phyloP scores from a whole-genome alignment of 2,113 vertebrate genomes.

The Scomber japonicus region DNA sequence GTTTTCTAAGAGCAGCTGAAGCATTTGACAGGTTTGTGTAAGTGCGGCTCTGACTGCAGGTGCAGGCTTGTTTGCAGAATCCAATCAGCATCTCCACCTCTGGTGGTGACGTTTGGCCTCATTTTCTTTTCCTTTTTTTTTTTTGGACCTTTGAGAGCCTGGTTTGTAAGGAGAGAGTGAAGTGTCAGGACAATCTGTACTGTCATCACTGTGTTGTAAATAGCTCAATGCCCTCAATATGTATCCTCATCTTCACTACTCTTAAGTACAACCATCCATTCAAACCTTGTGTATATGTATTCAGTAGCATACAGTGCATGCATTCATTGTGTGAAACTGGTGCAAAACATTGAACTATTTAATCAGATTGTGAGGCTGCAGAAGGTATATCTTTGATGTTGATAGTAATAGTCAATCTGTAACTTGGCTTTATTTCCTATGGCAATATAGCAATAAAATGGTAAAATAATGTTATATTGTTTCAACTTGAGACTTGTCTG shows the following conservation, averaged over 20 bases:
- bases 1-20: slow-evolving; percentile 57
- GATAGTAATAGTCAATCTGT: slow-evolving; percentile 7
- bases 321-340: neutral
- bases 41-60: slow-evolving; percentile 48
- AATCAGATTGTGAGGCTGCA: slow-evolving; percentile 17
- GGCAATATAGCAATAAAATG: neutral
- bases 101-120: slow-evolving; percentile 46
- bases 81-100: slow-evolving; percentile 55
- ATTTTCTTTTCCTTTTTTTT: slow-evolving; percentile 26
- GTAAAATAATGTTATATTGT: neutral
- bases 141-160: neutral
- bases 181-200: slow-evolving; percentile 3
- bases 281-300: neutral
- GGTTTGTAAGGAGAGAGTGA: slow-evolving; percentile 15
- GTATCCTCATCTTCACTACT: slow-evolving; percentile 24
- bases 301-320: neutral
- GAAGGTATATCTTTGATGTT: slow-evolving; percentile 8
- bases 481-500: neutral
- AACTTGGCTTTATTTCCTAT: neutral
- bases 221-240: slow-evolving; percentile 19
- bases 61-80: slow-evolving; percentile 52
- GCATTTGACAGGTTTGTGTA: slow-evolving; percentile 53
- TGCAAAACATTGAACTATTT: neutral
- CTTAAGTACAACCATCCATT: slow-evolving; percentile 30
- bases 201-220: slow-evolving; percentile 1